A percentile compares a stretch with the other conserved stretches of the same genome.
Evolutionary conservation across 2,797 vertebrate genomes (phyloP).

Genomic region (Ara ararauna): DNA sequence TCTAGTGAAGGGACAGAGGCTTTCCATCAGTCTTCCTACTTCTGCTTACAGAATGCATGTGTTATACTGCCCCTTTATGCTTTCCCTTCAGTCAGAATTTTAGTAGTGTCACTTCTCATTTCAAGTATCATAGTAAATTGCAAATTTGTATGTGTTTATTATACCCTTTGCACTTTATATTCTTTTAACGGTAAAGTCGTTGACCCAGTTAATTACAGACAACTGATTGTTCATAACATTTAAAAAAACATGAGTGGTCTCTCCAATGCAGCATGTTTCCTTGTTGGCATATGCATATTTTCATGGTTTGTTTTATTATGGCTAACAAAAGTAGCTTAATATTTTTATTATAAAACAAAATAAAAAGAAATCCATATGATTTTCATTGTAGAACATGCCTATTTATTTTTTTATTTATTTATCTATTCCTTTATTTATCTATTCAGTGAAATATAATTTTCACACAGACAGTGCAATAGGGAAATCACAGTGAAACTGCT

Average conservation of each 20-base stretch:
- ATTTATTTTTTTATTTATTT: neutral
- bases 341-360: neutral
- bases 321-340: neutral
- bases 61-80: neutral
- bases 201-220: neutral
- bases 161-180: neutral
- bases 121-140: neutral
- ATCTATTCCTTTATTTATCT: neutral
- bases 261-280: neutral
- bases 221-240: neutral
- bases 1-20: neutral
- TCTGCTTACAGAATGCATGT: neutral
- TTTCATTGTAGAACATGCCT: neutral
- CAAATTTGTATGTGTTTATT: neutral
- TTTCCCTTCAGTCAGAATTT: neutral
- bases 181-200: neutral
- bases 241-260: neutral
- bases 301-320: neutral
- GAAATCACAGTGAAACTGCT: neutral
- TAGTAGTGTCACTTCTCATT: neutral
- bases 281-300: neutral
- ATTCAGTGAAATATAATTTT: neutral
- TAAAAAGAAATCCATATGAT: neutral
- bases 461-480: neutral
- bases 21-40: neutral